phyloP scores from a whole-genome alignment of 2,888 invertebrate species.

The Acrobasis suavella region DNA sequence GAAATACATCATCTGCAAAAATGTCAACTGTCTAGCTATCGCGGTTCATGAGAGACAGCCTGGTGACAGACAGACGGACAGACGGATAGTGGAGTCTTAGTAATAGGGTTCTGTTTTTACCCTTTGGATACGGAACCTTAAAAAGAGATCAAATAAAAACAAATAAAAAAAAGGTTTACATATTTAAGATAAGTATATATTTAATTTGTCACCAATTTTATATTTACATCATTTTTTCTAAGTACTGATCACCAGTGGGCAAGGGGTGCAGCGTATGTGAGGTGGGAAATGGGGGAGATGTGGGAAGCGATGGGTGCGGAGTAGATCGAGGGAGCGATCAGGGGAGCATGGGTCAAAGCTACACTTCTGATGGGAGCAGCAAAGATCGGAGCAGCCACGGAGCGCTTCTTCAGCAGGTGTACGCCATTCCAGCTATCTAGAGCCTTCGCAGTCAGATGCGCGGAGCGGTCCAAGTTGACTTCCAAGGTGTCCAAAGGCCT shows the following conservation, averaged over 20 bases:
- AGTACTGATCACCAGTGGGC: constrained; percentile 42
- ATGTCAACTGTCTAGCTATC: too few species aligned
- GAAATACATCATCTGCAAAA: too few species aligned
- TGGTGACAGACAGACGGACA: too few species aligned
- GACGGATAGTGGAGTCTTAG: too few species aligned
- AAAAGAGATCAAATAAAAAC: too few species aligned
- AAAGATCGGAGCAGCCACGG: constrained; percentile 39
- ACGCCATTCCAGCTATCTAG: constrained; percentile 45
- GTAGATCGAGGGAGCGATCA: constrained; percentile 40
- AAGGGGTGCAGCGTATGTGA: constrained; percentile 55
- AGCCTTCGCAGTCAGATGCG: constrained; percentile 67
- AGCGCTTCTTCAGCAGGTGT: constrained; percentile 65
- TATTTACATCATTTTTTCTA: constrained; percentile 30
- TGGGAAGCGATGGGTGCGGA: constrained; percentile 37
- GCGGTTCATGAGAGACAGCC: too few species aligned
- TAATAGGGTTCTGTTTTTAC: too few species aligned
- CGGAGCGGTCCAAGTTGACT: constrained; percentile 71
- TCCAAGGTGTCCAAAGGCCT: constrained; percentile 73
- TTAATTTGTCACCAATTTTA: constrained; percentile 24
- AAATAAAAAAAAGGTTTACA: background rate
- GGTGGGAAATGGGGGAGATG: constrained; percentile 39
- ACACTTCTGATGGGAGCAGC: constrained; percentile 38
- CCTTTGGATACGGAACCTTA: too few species aligned
- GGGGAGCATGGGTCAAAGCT: constrained; percentile 40
- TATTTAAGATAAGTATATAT: background rate